These are phyloP conservation scores for Schizopygopsis malacanthus DNA, from an alignment of 2,797 vertebrate species.

Conservation along the genomic window DNA sequence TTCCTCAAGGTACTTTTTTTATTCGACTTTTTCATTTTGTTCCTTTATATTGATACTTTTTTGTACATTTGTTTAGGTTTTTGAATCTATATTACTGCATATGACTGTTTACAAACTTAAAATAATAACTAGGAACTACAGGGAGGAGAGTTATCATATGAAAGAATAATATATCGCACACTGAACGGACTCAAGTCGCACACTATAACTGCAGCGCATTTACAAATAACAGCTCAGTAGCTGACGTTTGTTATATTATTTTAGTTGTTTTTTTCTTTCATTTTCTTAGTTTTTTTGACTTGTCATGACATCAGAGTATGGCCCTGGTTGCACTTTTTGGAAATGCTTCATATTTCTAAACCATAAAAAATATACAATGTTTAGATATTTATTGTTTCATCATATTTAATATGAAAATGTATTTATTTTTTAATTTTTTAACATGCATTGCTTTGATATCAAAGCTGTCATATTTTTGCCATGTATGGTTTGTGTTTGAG, in stretches of 20 bases:
- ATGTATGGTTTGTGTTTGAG: constrained; percentile 84
- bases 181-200: constrained; percentile 76
- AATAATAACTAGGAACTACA: constrained; percentile 75
- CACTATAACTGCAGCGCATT: constrained; percentile 74
- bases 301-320: constrained; percentile 67
- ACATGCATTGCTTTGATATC: constrained; percentile 81
- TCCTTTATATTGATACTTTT: constrained; percentile 69
- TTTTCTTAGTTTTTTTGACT: constrained; percentile 52
- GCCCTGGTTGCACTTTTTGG: constrained; percentile 74
- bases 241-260: constrained; percentile 73
- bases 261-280: constrained; percentile 63
- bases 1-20: constrained; percentile 61
- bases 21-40: constrained; percentile 69
- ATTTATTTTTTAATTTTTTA: constrained; percentile 75
- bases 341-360: constrained; percentile 65
- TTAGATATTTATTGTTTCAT: constrained; percentile 12
- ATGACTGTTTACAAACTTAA: constrained; percentile 90
- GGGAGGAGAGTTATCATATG: constrained; percentile 75
- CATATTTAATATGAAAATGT: constrained; percentile 84
- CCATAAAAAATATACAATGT: not conserved
- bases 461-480: constrained; percentile 73
- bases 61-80: constrained; percentile 73
- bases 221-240: constrained; percentile 80
- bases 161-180: constrained; percentile 51
- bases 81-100: constrained; percentile 73